phyloP scores from a whole-genome alignment of 2,888 invertebrate species.

The Ethmia dodecea region DNA sequence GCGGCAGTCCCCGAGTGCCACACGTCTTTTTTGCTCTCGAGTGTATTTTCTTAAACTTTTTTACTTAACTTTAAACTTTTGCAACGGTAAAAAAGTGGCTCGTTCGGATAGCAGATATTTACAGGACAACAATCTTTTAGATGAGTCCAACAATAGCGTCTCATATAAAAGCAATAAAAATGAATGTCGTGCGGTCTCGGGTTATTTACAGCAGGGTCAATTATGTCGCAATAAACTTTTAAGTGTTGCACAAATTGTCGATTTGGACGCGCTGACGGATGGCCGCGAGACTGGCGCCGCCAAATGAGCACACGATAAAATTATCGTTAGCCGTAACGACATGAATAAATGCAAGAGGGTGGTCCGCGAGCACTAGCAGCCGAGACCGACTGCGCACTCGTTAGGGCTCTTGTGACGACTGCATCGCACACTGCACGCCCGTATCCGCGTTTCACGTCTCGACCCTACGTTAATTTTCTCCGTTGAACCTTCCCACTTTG shows the following conservation, averaged over 20 bases:
- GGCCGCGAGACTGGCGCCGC: conserved; percentile 70
- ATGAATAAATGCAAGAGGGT: conserved; percentile 78
- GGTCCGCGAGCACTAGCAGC: conserved; percentile 47
- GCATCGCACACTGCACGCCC: conserved; percentile 22
- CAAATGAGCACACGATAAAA: conserved; percentile 79
- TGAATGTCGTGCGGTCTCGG: conserved; percentile 41
- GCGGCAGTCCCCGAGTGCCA: too few species aligned
- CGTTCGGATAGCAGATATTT: too few species aligned
- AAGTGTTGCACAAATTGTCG: conserved; percentile 74
- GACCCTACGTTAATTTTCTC: conserved; percentile 24
- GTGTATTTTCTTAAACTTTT: too few species aligned
- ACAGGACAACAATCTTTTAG: conserved; percentile 4
- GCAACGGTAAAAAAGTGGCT: too few species aligned
- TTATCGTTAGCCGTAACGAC: conserved; percentile 79
- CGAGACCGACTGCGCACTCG: conserved; percentile 49
- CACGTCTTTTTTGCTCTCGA: too few species aligned
- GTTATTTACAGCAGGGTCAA: conserved; percentile 66
- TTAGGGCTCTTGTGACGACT: conserved; percentile 64
- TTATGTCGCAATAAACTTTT: conserved; percentile 73
- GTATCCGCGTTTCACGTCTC: conserved; percentile 18
- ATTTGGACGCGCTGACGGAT: conserved; percentile 72
- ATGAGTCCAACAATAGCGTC: conserved; percentile 8
- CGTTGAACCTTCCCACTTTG: conserved; percentile 15
- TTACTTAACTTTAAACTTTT: too few species aligned
- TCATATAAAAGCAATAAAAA: conserved; percentile 26